These are phyloP conservation scores for Polydrusus cervinus DNA, from an alignment of 2,888 invertebrate genomes.

Conservation along the genomic window DNA sequence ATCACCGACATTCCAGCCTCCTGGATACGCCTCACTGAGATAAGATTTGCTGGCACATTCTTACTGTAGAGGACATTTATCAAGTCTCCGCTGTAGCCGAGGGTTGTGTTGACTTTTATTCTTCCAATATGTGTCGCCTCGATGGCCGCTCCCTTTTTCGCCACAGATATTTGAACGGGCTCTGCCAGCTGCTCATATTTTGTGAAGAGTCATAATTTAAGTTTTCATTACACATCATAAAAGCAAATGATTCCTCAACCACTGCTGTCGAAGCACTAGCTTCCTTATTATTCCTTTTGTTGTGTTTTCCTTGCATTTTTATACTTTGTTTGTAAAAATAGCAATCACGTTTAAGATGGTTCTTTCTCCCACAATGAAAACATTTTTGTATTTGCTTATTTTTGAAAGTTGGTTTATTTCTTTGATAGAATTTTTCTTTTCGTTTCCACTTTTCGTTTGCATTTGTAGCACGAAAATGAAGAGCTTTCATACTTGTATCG, in stretches of 20 bases:
- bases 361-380: conserved; percentile 41
- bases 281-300: background rate
- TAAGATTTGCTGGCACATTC: conserved; percentile 62
- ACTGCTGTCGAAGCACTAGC: conserved; percentile 26
- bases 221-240: conserved; percentile 29
- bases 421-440: no score
- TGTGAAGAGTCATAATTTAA: background rate
- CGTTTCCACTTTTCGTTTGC: conserved; percentile 12
- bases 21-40: conserved; percentile 47
- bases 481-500: conserved; percentile 43
- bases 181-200: no score
- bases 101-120: conserved; percentile 54
- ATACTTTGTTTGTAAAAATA: conserved; percentile 57
- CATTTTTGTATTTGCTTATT: conserved; percentile 29
- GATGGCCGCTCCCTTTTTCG: no score
- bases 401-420: no score
- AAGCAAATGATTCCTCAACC: conserved; percentile 30
- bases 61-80: conserved; percentile 59
- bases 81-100: conserved; percentile 42
- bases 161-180: no score
- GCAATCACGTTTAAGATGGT: conserved; percentile 46
- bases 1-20: conserved; percentile 47
- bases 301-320: conserved; percentile 31
- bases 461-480: conserved; percentile 34
- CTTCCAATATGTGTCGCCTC: conserved; percentile 59